Conservation (phyloP, 2,113 vertebrate species). For the Delphinus delphis region DNA sequence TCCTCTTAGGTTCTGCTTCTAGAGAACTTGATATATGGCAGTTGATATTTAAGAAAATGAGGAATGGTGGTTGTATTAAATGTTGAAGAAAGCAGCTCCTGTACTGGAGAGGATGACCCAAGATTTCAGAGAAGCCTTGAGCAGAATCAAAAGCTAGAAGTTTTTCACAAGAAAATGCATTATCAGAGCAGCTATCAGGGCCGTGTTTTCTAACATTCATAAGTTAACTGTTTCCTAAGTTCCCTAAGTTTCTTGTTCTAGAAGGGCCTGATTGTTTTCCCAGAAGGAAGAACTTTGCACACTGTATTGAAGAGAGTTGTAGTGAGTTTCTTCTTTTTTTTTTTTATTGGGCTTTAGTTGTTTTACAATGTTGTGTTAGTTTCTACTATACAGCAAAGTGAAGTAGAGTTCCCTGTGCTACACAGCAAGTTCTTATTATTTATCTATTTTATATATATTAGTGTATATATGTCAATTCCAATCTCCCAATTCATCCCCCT, state of each 20-base stretch:
- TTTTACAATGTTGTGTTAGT: too few species aligned
- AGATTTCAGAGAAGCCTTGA: conserved; percentile 1
- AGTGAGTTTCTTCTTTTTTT: not conserved
- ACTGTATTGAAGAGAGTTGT: not conserved
- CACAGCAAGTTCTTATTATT: too few species aligned
- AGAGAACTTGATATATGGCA: not conserved
- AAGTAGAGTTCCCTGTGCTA: too few species aligned
- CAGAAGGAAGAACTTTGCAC: not conserved
- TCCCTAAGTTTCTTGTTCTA: not conserved
- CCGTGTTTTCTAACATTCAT: not conserved
- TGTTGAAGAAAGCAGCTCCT: not conserved
- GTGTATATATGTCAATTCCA: too few species aligned
- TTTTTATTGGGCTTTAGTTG: too few species aligned
- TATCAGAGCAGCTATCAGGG: not conserved
- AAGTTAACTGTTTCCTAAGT: not conserved
- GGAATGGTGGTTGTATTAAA: not conserved
- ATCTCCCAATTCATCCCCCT: too few species aligned
- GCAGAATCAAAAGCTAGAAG: not conserved
- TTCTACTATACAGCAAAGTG: too few species aligned
- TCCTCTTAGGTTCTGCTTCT: not conserved
- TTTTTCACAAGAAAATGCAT: not conserved
- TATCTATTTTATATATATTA: too few species aligned
- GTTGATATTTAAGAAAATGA: conserved; percentile 5
- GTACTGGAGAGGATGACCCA: not conserved
- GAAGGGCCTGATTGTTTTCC: not conserved